Evolutionary conservation across 2,797 vertebrate species (phyloP), one percentile per base, ranked within the genome.

Genomic region (Danio choprae): DNA sequence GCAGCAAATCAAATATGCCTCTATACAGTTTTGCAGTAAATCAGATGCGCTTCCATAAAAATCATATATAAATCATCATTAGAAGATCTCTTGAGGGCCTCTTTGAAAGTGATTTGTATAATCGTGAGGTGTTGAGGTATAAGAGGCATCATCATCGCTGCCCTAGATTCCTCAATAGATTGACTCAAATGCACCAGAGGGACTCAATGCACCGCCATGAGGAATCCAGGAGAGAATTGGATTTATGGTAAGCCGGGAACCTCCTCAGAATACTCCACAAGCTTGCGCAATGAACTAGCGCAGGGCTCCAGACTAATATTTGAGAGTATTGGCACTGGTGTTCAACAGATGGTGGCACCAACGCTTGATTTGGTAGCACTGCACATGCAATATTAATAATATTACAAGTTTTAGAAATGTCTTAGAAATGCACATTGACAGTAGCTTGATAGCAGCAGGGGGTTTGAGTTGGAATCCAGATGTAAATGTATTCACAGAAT

Each of bases 121-220:
- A 55, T 64, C 20, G 12, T 64, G 48, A 59, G 48, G 77, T 64
- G 48, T 58, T 29, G 41, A 56, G 73, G 86, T 74, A 74, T 79
- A 89, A 86, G 71, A 84, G 81, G 85, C 77, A 82, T 64, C 86
- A 80, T 84, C 87, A 87, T 90, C 84, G 79, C 79, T 79, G 67
- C 72, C 78, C 85, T 80, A 80, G 63, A 81, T 84, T 88, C 67
- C 15, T 82, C 78, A 76, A 71, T 81, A 84, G 85, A 82, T 84
- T 83, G 44, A 73, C 72, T 86, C 70, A 68, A 81, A 86, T 81
- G 75, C 69, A 81, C 85, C 84, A 87, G 84, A 81, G 85, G 84
- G 84, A 88, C 81, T 50, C 65, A 60, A 48, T 67, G 41, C 73
- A 74, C 75, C 65, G 46, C 63, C 63, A 64, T 73, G 15, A 64